Evolutionary conservation across 2,113 vertebrate species (phyloP), one percentile per base, ranked within the genome.

Genomic region (Nothoprocta perdicaria): DNA sequence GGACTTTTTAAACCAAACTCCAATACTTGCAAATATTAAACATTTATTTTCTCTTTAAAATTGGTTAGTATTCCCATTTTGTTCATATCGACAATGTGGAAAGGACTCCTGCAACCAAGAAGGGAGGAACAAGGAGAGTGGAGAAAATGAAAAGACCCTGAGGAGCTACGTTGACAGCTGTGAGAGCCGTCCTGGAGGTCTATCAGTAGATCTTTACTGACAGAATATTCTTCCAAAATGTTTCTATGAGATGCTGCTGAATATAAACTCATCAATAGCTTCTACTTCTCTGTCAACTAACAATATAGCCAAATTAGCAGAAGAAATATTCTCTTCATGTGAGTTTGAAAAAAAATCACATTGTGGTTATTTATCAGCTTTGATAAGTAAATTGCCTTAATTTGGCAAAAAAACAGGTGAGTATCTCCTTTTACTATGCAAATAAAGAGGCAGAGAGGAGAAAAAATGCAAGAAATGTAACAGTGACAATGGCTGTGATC

Each of bases 391-490:
- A 76, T 55, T 1, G 48, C 35, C 86, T 66, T 45, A 4, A 53
- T 82, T 82, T 84, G 38, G 40, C 22, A 92, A 53, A 88, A 71
- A 65, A 45, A 31, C 9, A 61, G 18, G 40, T 75, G 75, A 0
- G 1, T 55, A 15, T 41, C 60, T 68, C 55, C 26, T 84, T 92
- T 76, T 61, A 41, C 60, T 7, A 11, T 5, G 3, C 60, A 86
- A 86, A 69, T 45, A 31, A 41, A 90, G 60, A 0, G 3, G 15
- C 19, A 19, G 22, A 77, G 77, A 33, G 9, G 29, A 88, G 26
- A 68, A 90, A 90, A 94, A 88, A 69, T 4, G 27, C 10, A 80
- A 86, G 23, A 80, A 79, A 69, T 82, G 8, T 68, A 78, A 88
- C 17, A 79, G 55, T 77, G 45, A 22, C 17, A 66, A 69, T 6